A percentile compares a stretch with the other conserved stretches of the same genome.
phyloP scores from a whole-genome alignment of 2,888 invertebrate genomes.

The Tachina lurida region DNA sequence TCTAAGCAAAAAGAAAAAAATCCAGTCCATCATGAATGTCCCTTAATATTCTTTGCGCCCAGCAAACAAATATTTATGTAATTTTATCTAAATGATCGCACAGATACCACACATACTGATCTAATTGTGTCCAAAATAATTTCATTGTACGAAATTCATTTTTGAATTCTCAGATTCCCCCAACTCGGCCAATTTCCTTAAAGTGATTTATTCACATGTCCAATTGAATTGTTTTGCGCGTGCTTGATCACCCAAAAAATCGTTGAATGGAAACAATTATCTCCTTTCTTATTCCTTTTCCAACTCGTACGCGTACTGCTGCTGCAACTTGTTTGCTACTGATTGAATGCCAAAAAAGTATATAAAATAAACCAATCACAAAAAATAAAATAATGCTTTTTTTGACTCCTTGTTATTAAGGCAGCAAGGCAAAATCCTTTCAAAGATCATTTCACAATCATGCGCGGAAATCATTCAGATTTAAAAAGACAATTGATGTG shows the following conservation, averaged over 20 bases:
- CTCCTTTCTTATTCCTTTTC: slow-evolving; percentile 40
- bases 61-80: not conserved
- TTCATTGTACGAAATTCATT: slow-evolving; percentile 34
- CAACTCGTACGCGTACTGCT: slow-evolving; percentile 8
- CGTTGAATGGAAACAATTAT: slow-evolving; percentile 71
- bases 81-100: not conserved
- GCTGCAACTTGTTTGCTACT: not conserved
- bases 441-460: slow-evolving; percentile 56
- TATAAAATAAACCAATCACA: slow-evolving; percentile 28
- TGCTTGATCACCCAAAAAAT: slow-evolving; percentile 75
- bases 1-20: too few relatives aligned
- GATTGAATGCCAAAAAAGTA: slow-evolving; percentile 17
- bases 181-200: slow-evolving; percentile 59
- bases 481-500: slow-evolving; percentile 75
- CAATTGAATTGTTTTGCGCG: slow-evolving; percentile 83
- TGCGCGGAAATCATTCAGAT: slow-evolving; percentile 70
- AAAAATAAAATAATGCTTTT: slow-evolving; percentile 32
- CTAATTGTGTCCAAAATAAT: slow-evolving; percentile 57
- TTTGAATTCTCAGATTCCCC: slow-evolving; percentile 41
- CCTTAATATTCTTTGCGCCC: not conserved
- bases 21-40: not conserved
- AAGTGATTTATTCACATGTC: slow-evolving; percentile 83
- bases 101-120: slow-evolving; percentile 10
- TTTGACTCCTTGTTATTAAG: slow-evolving; percentile 52
- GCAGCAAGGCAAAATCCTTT: slow-evolving; percentile 49